phyloP scores from a whole-genome alignment of 1,140 invertebrate genomes.

The Calephelis virginiensis region DNA sequence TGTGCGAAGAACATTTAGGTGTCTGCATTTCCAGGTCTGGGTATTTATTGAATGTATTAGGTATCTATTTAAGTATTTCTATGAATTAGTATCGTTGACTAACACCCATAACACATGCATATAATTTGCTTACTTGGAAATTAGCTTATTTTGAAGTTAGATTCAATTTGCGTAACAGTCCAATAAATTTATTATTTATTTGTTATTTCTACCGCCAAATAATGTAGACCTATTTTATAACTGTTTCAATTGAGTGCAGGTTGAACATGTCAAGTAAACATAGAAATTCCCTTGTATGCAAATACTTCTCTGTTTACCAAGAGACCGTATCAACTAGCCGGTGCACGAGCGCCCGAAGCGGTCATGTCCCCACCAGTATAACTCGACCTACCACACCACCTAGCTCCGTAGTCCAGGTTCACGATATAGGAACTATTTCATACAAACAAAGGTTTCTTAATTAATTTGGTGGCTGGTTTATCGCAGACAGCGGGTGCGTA shows the following conservation, averaged over 20 bases:
- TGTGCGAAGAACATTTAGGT: too few relatives aligned
- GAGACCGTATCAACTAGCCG: constrained; percentile 56
- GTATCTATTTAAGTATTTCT: too few relatives aligned
- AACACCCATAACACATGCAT: too few relatives aligned
- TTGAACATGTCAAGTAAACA: constrained; percentile 38
- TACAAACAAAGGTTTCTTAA: constrained; percentile 34
- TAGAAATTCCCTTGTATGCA: constrained; percentile 49
- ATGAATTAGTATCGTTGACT: too few relatives aligned
- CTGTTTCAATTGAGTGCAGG: constrained; percentile 33
- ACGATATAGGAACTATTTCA: constrained; percentile 29
- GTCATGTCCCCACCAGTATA: constrained; percentile 39
- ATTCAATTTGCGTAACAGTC: too few relatives aligned
- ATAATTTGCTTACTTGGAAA: too few relatives aligned
- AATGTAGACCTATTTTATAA: neutral
- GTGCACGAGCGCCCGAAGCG: constrained; percentile 62
- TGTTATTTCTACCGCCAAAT: neutral
- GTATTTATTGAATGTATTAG: too few relatives aligned
- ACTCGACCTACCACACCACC: constrained; percentile 33
- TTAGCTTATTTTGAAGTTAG: too few relatives aligned
- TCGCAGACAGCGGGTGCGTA: constrained; percentile 52
- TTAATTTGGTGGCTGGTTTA: constrained; percentile 45
- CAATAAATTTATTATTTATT: too few relatives aligned
- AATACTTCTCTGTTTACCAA: constrained; percentile 50
- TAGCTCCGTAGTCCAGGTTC: constrained; percentile 26
- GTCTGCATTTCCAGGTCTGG: too few relatives aligned